Conservation (phyloP, 2,797 vertebrate genomes). For the Rallus crepitans region DNA sequence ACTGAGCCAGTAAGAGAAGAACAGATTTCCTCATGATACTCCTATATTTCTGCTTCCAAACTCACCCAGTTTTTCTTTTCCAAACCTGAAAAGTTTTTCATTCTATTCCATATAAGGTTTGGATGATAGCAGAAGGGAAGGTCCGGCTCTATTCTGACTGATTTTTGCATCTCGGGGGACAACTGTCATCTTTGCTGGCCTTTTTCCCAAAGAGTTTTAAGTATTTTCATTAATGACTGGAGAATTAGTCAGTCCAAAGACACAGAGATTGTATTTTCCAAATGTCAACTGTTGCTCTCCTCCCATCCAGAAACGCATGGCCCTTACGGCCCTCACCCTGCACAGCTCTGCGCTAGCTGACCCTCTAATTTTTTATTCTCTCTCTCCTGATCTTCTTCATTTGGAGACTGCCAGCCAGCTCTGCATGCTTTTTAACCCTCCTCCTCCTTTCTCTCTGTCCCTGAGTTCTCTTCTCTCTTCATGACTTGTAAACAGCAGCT, state of each 20-base stretch:
- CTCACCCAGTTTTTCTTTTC: not conserved
- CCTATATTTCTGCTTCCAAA: slow-evolving; percentile 24
- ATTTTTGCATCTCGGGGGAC: slow-evolving; percentile 14
- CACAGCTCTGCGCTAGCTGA: not conserved
- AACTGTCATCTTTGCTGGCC: slow-evolving; percentile 4
- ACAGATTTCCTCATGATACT: slow-evolving; percentile 37
- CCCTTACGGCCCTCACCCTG: not conserved
- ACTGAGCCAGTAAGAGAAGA: slow-evolving; percentile 52
- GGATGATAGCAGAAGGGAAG: slow-evolving; percentile 8
- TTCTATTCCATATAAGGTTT: slow-evolving; percentile 30
- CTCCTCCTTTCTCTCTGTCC: not conserved
- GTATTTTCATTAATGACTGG: slow-evolving; percentile 25
- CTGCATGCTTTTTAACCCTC: not conserved
- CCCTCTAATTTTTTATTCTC: not conserved
- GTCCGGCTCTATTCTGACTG: not conserved
- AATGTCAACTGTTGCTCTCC: not conserved
- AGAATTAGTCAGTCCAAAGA: slow-evolving; percentile 34
- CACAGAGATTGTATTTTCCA: not conserved
- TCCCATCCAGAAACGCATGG: not conserved
- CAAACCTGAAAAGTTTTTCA: slow-evolving; percentile 10
- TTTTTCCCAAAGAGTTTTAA: not conserved
- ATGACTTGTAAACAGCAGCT: not conserved
- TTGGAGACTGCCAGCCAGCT: not conserved
- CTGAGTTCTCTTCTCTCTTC: not conserved
- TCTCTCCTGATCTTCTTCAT: not conserved